Conservation (phyloP, 2,797 vertebrate species). For the Scolopax bukidnonensis region DNA sequence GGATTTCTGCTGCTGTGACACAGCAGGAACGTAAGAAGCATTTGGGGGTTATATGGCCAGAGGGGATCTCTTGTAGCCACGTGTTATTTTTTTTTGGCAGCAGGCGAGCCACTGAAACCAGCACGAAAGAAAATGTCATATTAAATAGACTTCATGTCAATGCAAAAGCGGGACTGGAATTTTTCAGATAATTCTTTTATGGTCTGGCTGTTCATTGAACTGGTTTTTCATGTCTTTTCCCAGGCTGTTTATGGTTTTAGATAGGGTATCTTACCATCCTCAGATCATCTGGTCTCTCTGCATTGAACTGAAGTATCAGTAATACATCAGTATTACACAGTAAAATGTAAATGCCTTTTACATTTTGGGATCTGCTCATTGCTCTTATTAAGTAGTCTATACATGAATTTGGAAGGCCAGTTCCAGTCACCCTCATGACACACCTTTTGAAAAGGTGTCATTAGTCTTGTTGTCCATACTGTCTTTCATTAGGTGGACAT, state of each 20-base stretch:
- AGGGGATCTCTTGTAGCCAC: not conserved
- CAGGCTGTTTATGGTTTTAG: not conserved
- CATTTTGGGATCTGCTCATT: not conserved
- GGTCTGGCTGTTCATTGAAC: not conserved
- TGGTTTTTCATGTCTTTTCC: not conserved
- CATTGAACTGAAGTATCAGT: not conserved
- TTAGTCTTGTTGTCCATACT: not conserved
- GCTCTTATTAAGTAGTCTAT: not conserved
- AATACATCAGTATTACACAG: not conserved
- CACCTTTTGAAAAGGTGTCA: not conserved
- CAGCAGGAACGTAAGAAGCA: not conserved
- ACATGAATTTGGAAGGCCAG: not conserved
- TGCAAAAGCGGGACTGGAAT: not conserved
- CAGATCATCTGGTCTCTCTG: not conserved
- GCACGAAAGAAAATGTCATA: constrained; percentile 40
- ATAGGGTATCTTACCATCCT: not conserved
- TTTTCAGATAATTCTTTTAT: not conserved
- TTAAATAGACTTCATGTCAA: not conserved
- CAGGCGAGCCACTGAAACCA: not conserved
- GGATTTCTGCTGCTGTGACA: not conserved
- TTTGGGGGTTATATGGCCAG: not conserved
- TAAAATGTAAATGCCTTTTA: not conserved
- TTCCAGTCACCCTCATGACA: not conserved
- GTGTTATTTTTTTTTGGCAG: not conserved
- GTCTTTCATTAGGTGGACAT: not conserved